Conservation (phyloP, 2,797 vertebrate species). For the Fringilla coelebs region DNA sequence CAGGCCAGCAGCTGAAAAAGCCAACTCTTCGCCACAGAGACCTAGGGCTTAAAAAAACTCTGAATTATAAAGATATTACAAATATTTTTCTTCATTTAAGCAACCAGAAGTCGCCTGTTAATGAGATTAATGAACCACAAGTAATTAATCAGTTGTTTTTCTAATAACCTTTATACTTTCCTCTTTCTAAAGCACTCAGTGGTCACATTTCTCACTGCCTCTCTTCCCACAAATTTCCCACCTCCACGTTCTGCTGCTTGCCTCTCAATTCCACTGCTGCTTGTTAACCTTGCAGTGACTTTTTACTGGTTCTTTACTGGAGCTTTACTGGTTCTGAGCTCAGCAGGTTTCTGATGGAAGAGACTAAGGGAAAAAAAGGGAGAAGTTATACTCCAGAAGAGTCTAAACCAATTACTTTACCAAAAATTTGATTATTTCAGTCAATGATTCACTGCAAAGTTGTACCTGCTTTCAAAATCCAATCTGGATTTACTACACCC, state of each 20-base stretch:
- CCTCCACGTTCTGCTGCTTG: not conserved
- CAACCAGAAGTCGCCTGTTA: not conserved
- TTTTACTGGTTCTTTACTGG: not conserved
- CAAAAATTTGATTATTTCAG: not conserved
- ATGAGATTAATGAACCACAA: not conserved
- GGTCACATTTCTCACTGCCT: not conserved
- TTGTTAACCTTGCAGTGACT: not conserved
- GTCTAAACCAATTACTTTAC: not conserved
- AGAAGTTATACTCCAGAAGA: not conserved
- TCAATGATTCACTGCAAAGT: not conserved
- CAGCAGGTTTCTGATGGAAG: not conserved
- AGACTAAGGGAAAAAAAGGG: not conserved
- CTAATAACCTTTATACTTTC: not conserved
- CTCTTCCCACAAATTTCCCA: not conserved
- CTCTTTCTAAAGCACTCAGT: not conserved
- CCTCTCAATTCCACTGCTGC: not conserved
- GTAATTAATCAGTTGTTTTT: not conserved
- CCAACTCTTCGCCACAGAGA: not conserved
- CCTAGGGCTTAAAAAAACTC: not conserved
- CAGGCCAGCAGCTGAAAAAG: not conserved
- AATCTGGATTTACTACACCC: not conserved
- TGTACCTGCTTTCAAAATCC: not conserved
- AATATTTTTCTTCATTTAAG: not conserved
- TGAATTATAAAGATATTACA: not conserved
- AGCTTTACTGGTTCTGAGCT: not conserved